These are phyloP conservation scores for Nomada flava DNA, from an alignment of 2,888 invertebrate genomes.

Conservation along the genomic window DNA sequence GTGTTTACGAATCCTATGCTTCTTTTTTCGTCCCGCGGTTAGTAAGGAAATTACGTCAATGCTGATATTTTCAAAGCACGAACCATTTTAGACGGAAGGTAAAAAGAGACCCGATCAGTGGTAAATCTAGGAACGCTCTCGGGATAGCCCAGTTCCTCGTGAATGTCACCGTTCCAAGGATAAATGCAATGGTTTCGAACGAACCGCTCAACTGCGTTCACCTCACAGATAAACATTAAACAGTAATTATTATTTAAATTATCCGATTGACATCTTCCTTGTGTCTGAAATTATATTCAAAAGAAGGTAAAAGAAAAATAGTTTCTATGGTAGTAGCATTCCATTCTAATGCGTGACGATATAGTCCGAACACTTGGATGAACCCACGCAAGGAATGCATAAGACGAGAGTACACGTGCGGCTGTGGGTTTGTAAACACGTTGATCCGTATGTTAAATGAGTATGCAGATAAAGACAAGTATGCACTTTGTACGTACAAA, in stretches of 20 bases:
- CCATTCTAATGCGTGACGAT: background rate
- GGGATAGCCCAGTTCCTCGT: too few relatives aligned
- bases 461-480: slow-evolving; percentile 44
- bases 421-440: slow-evolving; percentile 52
- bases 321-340: background rate
- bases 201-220: too few relatives aligned
- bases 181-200: background rate
- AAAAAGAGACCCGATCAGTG: background rate
- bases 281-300: background rate
- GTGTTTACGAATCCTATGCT: slow-evolving; percentile 29
- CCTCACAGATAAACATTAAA: too few relatives aligned
- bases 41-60: slow-evolving; percentile 25
- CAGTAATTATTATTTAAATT: too few relatives aligned
- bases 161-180: background rate
- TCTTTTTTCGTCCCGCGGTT: background rate
- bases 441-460: slow-evolving; percentile 48
- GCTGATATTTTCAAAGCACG: background rate
- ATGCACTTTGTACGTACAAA: slow-evolving; percentile 48
- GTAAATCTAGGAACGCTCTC: background rate
- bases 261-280: too few relatives aligned
- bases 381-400: slow-evolving; percentile 48
- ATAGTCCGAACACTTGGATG: background rate
- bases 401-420: slow-evolving; percentile 37
- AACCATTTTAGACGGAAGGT: too few relatives aligned
- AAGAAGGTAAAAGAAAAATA: background rate